Evolutionary conservation across 1,140 invertebrate species (phyloP).

Genomic region (Zaprionus vittiger): DNA sequence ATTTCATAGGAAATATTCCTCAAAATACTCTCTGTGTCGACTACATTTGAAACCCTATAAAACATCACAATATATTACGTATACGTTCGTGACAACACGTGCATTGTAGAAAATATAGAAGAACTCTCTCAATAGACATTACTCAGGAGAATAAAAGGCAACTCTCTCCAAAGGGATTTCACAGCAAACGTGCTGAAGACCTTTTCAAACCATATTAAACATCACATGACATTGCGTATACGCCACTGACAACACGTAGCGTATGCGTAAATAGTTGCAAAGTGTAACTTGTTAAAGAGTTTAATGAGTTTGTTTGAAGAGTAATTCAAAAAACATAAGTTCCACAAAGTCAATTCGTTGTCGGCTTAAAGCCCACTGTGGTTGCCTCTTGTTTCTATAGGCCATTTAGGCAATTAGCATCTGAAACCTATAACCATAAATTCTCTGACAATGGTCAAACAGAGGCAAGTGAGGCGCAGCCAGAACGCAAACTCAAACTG

Average conservation of each 20-base stretch:
- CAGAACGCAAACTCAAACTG: slow-evolving; percentile 23
- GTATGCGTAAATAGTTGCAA: neutral
- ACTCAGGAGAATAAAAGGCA: no score
- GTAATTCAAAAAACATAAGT: neutral
- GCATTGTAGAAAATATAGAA: no score
- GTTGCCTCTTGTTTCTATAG: neutral
- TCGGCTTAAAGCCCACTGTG: slow-evolving; percentile 16
- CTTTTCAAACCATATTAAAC: neutral
- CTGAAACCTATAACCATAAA: slow-evolving; percentile 68
- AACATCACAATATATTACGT: neutral
- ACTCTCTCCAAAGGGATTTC: no score
- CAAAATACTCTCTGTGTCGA: no score
- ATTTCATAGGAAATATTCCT: no score
- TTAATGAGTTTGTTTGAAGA: slow-evolving; percentile 1
- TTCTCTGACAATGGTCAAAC: slow-evolving; percentile 45
- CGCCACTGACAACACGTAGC: neutral
- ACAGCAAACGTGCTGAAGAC: no score
- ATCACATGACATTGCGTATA: neutral
- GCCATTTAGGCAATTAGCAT: slow-evolving; percentile 61
- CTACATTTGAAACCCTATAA: no score
- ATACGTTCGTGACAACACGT: neutral
- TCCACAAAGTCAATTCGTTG: neutral
- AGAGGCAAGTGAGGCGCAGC: neutral
- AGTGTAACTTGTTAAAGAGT: neutral
- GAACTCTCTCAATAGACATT: no score